A percentile compares a stretch with the other conserved stretches of the same genome.
These are phyloP conservation scores for Anableps anableps DNA, from an alignment of 2,797 vertebrate genomes.

Conservation along the genomic window DNA sequence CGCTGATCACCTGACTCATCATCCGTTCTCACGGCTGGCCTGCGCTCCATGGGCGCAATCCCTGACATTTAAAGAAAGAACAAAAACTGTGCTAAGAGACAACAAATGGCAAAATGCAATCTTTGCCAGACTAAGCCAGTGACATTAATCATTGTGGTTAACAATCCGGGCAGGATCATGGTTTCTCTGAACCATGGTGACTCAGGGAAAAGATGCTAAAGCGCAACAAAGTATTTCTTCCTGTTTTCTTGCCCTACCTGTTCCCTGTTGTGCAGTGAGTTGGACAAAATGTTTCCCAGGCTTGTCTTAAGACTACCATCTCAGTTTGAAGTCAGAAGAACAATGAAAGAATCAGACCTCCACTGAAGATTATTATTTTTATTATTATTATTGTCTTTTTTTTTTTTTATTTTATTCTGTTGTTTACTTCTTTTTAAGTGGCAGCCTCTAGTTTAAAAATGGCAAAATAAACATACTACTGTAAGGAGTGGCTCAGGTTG, in stretches of 20 bases:
- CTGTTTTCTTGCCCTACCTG: slow-evolving; percentile 33
- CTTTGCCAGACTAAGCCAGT: slow-evolving; percentile 30
- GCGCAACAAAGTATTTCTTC: slow-evolving; percentile 44
- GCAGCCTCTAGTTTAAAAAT: slow-evolving; percentile 29
- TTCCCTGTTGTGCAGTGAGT: slow-evolving; percentile 46
- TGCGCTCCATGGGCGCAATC: not conserved
- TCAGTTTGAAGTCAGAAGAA: slow-evolving; percentile 35
- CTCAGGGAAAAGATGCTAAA: slow-evolving; percentile 54
- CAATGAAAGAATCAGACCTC: slow-evolving; percentile 28
- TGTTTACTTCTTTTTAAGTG: slow-evolving; percentile 20
- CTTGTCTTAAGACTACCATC: slow-evolving; percentile 9
- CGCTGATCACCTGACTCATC: slow-evolving; percentile 64
- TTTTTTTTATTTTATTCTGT: not conserved
- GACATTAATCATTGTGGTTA: slow-evolving; percentile 23
- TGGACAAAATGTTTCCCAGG: slow-evolving; percentile 18
- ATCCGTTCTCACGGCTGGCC: slow-evolving; percentile 19
- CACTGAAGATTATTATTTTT: slow-evolving; percentile 7
- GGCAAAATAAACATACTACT: slow-evolving; percentile 41
- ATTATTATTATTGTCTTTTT: slow-evolving; percentile 1
- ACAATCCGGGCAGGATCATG: slow-evolving; percentile 34
- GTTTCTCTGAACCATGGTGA: slow-evolving; percentile 29
- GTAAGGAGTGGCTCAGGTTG: slow-evolving; percentile 37
- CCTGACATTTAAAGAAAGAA: slow-evolving; percentile 12
- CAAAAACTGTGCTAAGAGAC: slow-evolving; percentile 32
- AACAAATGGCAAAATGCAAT: slow-evolving; percentile 28